Evolutionary conservation across 2,797 vertebrate genomes (phyloP), one percentile per base, ranked within the genome.

Genomic region (Potorous gilbertii): DNA sequence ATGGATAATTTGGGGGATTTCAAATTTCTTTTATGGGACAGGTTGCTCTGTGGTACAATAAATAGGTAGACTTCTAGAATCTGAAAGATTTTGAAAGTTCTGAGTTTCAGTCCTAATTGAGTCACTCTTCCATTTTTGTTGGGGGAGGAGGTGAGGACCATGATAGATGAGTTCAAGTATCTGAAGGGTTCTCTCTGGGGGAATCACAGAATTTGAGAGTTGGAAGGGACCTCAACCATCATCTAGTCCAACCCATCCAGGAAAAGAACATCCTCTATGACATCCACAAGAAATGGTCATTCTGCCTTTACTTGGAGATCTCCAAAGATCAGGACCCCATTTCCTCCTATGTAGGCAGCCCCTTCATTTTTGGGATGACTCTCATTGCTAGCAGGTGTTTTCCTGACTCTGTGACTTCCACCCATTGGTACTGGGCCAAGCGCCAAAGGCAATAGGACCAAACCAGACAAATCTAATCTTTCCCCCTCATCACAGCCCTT

Each of bases 251-350:
- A 18, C 34, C 62, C 2, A 66, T n/a, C 14, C 14, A 16, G n/a
- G 66, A 62, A 62, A 62, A 31, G 59, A 74, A 74, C 4, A 2
- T 40, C 34, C 8, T 74, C n/a, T n/a, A 9, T 24, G n/a, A 40
- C 2, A 40, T 74, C n/a, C 8, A 74, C 89, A 57, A 89, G 11
- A 29, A 24, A 12, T 55, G 18, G 9, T 56, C 0, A 62, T 50
- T 93, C 55, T 94, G 2, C 14, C 6, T 94, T 6, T 94, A 29
- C 54, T 90, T 92, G 92, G 92, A 93, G 31, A 81, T 89, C 87
- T 94, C 90, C 66, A 74, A 74, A 74, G 8, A 40, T 74, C 66
- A 74, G 18, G 18, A 74, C 16, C 1, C 13, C 1, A 59, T 10
- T 4, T 31, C 14, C 6, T 24, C 66, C 34, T 74, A 18, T 40